Percentiles rank a stretch among this genome's conserved stretches.
Evolutionary conservation across 2,797 vertebrate species (phyloP).

Genomic region (Falco concolor): DNA sequence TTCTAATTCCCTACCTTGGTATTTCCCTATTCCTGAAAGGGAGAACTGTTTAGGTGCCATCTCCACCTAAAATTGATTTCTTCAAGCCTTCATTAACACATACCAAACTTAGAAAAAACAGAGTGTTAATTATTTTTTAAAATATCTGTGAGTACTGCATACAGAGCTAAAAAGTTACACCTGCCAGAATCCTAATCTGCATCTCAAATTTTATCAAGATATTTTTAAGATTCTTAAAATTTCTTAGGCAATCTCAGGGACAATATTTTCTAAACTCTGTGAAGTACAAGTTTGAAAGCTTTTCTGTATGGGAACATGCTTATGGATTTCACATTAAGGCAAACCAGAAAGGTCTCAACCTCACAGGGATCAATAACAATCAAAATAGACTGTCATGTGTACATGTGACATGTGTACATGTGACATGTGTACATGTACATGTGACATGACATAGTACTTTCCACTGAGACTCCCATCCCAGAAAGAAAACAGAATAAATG

Average conservation of each 20-base stretch:
- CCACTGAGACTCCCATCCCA: conserved; percentile 56
- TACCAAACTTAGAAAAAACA: neutral
- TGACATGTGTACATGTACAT: too few species aligned
- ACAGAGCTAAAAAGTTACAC: neutral
- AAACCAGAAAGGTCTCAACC: conserved; percentile 56
- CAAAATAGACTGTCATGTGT: conserved; percentile 54
- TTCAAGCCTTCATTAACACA: neutral
- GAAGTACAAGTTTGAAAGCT: conserved; percentile 4
- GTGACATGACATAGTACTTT: conserved; percentile 58
- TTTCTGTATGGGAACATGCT: conserved; percentile 15
- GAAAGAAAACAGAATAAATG: conserved; percentile 67
- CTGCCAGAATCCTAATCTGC: neutral
- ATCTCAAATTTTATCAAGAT: neutral
- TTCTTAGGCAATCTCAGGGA: neutral
- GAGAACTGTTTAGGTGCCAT: neutral
- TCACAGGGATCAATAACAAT: conserved; percentile 58
- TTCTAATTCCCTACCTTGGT: neutral
- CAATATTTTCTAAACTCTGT: neutral
- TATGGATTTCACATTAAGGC: conserved; percentile 69
- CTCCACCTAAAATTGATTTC: neutral
- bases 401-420: too few species aligned
- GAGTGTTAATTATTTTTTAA: neutral
- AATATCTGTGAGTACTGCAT: neutral
- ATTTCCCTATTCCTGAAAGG: neutral
- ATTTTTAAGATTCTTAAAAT: conserved; percentile 6